phyloP scores from a whole-genome alignment of 1,140 invertebrate genomes.

The Thrips palmi region DNA sequence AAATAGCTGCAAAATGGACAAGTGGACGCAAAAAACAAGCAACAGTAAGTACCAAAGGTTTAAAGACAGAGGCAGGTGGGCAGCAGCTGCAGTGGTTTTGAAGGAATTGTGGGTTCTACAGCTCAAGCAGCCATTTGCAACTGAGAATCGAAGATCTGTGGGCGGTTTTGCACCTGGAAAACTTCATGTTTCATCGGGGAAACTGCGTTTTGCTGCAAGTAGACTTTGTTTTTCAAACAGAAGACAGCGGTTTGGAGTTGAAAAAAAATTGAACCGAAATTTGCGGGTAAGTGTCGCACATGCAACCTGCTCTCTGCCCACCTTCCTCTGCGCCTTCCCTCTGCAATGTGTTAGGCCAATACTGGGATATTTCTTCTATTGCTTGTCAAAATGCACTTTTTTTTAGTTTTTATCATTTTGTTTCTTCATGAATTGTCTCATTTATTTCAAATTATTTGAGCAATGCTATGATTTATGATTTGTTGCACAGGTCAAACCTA shows the following conservation, averaged over 20 bases:
- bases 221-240: slow-evolving; percentile 14
- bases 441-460: slow-evolving; percentile 2
- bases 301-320: no score
- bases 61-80: not conserved
- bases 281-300: no score
- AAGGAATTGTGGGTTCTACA: no score
- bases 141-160: no score
- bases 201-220: slow-evolving; percentile 15
- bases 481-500: slow-evolving; percentile 63
- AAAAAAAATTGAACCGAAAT: no score
- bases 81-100: no score
- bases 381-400: not conserved
- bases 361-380: no score
- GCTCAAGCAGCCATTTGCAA: no score
- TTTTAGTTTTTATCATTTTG: not conserved
- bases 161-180: no score
- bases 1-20: slow-evolving; percentile 36
- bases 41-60: slow-evolving; percentile 36
- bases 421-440: not conserved
- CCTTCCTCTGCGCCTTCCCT: no score
- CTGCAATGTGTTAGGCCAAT: no score
- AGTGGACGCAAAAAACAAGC: slow-evolving; percentile 54
- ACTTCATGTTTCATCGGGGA: slow-evolving; percentile 18
- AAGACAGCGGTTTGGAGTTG: no score
- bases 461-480: not conserved